Percentiles rank a stretch among this genome's conserved stretches.
Conservation (phyloP, 2,888 invertebrate species). For the Eutolmus rufibarbis region DNA sequence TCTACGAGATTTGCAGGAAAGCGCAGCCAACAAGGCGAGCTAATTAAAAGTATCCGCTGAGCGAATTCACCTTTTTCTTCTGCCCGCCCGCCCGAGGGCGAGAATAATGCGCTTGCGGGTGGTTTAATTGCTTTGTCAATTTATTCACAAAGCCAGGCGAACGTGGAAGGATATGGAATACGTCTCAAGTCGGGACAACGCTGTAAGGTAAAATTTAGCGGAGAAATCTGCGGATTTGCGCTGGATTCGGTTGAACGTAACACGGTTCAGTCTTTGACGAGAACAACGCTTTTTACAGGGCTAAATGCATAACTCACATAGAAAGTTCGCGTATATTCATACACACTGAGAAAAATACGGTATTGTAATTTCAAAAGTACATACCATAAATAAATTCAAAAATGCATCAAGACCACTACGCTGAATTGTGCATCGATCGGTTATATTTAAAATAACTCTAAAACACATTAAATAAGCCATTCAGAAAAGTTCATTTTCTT, state of each 20-base stretch:
- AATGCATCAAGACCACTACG: too few relatives aligned
- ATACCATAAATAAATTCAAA: too few relatives aligned
- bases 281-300: not conserved
- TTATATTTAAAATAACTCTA: too few relatives aligned
- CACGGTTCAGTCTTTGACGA: not conserved
- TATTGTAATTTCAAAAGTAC: too few relatives aligned
- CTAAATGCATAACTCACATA: not conserved
- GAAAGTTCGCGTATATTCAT: too few relatives aligned
- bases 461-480: too few relatives aligned
- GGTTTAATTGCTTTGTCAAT: not conserved
- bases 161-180: not conserved
- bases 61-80: not conserved
- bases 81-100: not conserved
- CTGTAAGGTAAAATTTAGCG: not conserved
- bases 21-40: not conserved
- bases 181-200: not conserved
- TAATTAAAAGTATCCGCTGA: slow-evolving; percentile 23
- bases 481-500: too few relatives aligned
- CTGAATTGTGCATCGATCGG: too few relatives aligned
- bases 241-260: not conserved
- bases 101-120: not conserved
- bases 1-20: not conserved
- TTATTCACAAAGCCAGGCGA: not conserved
- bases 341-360: too few relatives aligned
- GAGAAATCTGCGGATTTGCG: not conserved